A percentile compares a stretch with the other conserved stretches of the same genome.
phyloP scores from a whole-genome alignment of 2,888 invertebrate species.

The Asteroscopus sphinx region DNA sequence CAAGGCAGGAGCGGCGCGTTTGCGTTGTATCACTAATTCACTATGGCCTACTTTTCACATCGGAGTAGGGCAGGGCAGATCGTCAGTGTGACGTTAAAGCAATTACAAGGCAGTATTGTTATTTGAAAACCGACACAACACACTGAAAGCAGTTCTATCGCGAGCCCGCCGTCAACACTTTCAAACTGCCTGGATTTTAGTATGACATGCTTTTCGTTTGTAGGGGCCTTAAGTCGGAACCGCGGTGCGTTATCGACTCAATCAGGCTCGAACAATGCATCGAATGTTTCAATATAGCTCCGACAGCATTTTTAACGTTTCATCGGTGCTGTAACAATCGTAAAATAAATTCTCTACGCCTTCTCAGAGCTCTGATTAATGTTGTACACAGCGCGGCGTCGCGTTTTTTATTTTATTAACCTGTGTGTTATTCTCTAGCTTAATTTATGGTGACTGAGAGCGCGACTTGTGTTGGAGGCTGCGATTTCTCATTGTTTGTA shows the following conservation, averaged over 20 bases:
- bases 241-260: slow-evolving; percentile 85
- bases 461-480: slow-evolving; percentile 62
- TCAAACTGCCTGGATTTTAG: no score
- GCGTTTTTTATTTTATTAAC: slow-evolving; percentile 83
- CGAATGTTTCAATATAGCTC: slow-evolving; percentile 88
- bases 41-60: no score
- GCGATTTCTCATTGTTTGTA: slow-evolving; percentile 63
- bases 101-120: no score
- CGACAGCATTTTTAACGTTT: slow-evolving; percentile 89
- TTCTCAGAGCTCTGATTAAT: slow-evolving; percentile 89
- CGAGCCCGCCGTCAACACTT: no score
- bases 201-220: no score
- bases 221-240: no score
- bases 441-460: slow-evolving; percentile 81
- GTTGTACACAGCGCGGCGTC: slow-evolving; percentile 84
- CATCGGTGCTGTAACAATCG: slow-evolving; percentile 88
- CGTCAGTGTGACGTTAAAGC: no score
- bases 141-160: no score
- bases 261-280: slow-evolving; percentile 86
- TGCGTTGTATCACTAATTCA: no score
- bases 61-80: no score
- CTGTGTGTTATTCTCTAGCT: slow-evolving; percentile 82
- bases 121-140: no score
- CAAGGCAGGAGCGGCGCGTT: no score
- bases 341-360: slow-evolving; percentile 89